Percentiles rank a stretch among this genome's conserved stretches.
Evolutionary conservation across 2,888 invertebrate genomes (phyloP).

Genomic region (Stramonita haemastoma): DNA sequence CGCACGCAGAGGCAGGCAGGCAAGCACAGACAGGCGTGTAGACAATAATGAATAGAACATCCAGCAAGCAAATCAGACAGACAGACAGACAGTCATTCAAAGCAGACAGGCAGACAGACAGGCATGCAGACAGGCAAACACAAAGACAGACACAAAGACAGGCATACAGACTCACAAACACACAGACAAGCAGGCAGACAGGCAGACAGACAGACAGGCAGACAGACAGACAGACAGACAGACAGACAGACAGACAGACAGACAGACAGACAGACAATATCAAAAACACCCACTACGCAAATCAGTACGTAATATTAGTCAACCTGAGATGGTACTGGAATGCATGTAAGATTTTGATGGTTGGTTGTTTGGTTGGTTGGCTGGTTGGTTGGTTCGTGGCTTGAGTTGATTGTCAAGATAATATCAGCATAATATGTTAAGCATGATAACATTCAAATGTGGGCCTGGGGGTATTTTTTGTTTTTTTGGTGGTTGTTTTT

Average conservation of each 20-base stretch:
- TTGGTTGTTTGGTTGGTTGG: too few relatives aligned
- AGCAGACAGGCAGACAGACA: background rate
- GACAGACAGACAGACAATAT: background rate
- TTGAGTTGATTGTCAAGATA: too few relatives aligned
- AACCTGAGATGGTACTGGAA: too few relatives aligned
- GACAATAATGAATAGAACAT: too few relatives aligned
- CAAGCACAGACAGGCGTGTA: background rate
- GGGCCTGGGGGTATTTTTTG: background rate
- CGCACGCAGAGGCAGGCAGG: background rate
- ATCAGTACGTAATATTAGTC: too few relatives aligned
- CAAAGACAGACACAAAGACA: background rate
- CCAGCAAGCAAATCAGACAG: too few relatives aligned
- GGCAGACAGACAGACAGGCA: background rate
- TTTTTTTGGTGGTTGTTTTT: background rate
- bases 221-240: background rate
- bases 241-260: background rate
- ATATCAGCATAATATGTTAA: too few relatives aligned
- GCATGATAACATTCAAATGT: too few relatives aligned
- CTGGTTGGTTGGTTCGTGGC: too few relatives aligned
- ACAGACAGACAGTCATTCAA: background rate
- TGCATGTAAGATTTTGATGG: too few relatives aligned
- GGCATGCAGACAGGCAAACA: background rate
- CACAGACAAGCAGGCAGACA: background rate
- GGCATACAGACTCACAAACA: background rate
- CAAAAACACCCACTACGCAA: too few relatives aligned